Percentiles rank a stretch among this genome's conserved stretches.
Evolutionary conservation across 2,797 vertebrate species (phyloP).

Genomic region (Protosalanx chinensis): DNA sequence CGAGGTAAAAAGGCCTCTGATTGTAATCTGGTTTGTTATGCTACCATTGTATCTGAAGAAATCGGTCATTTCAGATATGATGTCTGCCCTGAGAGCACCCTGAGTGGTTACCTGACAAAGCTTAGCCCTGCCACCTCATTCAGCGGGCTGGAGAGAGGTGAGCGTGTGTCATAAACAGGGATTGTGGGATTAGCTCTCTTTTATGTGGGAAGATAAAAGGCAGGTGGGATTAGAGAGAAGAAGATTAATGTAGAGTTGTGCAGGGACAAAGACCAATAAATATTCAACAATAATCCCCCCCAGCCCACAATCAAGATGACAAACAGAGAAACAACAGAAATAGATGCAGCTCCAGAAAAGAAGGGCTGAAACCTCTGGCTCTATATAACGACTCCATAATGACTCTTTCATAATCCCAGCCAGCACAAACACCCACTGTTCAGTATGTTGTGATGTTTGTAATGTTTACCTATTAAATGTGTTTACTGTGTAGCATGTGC

Average conservation of each 20-base stretch:
- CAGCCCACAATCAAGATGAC: slow-evolving; percentile 66
- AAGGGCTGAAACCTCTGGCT: slow-evolving; percentile 6
- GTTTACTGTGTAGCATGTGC: no score
- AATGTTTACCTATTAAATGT: no score
- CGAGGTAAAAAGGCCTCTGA: no score
- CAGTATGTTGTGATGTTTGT: no score
- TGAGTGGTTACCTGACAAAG: neutral
- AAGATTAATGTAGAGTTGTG: slow-evolving; percentile 70
- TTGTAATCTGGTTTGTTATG: neutral
- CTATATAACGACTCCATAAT: no score
- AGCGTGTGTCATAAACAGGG: slow-evolving; percentile 54
- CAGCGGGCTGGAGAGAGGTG: neutral
- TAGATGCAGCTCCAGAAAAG: slow-evolving; percentile 32
- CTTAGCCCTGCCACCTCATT: neutral
- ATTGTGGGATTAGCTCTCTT: slow-evolving; percentile 70
- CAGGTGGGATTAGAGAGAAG: slow-evolving; percentile 63
- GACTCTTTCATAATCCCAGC: no score
- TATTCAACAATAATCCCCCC: slow-evolving; percentile 70
- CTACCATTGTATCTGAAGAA: neutral
- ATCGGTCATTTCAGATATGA: neutral
- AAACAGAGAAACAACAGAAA: slow-evolving; percentile 50
- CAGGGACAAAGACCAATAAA: slow-evolving; percentile 70
- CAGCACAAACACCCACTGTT: no score
- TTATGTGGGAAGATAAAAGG: slow-evolving; percentile 73
- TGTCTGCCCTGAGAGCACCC: neutral